Conservation (phyloP, 2,888 invertebrate species). For the Harmothoe impar region DNA sequence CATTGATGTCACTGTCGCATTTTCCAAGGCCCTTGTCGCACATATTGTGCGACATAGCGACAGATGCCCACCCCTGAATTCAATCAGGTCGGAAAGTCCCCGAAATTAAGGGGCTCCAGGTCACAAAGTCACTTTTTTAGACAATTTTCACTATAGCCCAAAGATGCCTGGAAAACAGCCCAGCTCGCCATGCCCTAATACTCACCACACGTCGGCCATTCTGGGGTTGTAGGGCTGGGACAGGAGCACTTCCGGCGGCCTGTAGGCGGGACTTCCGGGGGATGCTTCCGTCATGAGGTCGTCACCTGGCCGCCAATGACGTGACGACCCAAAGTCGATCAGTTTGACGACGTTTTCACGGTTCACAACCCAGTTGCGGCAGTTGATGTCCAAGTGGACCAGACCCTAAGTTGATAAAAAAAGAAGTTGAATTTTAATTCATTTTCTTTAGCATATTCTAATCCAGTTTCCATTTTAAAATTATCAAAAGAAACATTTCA, state of each 20-base stretch:
- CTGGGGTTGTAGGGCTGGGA: background rate
- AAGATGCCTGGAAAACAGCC: too few species aligned
- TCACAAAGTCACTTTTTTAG: too few species aligned
- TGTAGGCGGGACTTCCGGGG: background rate
- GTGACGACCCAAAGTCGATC: conserved; percentile 26
- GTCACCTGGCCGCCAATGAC: background rate
- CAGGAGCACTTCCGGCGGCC: background rate
- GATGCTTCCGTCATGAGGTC: background rate
- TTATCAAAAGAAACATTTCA: too few species aligned
- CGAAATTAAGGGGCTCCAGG: too few species aligned
- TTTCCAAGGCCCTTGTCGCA: too few species aligned
- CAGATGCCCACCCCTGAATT: too few species aligned
- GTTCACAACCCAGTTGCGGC: conserved; percentile 39
- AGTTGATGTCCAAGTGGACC: conserved; percentile 37
- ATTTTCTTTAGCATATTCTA: background rate
- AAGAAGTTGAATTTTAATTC: background rate
- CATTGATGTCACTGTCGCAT: too few species aligned
- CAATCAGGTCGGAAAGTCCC: too few species aligned
- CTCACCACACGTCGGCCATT: conserved; percentile 39
- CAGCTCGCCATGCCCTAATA: background rate
- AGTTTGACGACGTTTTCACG: conserved; percentile 31
- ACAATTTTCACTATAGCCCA: too few species aligned
- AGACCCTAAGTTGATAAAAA: background rate
- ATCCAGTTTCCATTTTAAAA: background rate
- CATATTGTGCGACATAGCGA: too few species aligned